phyloP scores from a whole-genome alignment of 2,113 vertebrate species.

The Pelvicachromis taeniatus region DNA sequence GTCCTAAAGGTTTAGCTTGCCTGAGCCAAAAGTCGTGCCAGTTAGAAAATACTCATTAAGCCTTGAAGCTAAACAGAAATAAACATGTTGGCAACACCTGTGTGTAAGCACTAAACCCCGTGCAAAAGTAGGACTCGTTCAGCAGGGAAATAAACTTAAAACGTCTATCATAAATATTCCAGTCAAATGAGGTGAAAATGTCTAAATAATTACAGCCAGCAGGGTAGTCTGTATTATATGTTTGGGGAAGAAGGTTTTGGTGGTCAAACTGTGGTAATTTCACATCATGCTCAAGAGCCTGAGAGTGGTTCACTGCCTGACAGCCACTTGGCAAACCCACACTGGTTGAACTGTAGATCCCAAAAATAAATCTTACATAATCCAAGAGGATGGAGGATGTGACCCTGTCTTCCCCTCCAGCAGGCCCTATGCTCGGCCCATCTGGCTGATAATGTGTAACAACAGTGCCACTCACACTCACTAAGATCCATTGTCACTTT shows the following conservation, averaged over 20 bases:
- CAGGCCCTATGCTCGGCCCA: conserved; percentile 50
- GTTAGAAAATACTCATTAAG: neutral
- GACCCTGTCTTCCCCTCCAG: conserved; percentile 57
- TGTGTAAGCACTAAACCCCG: conserved; percentile 10
- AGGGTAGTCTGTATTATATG: neutral
- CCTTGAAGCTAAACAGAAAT: neutral
- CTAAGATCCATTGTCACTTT: conserved; percentile 10
- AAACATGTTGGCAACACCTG: conserved; percentile 38
- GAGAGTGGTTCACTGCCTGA: conserved; percentile 35
- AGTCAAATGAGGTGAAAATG: conserved; percentile 1
- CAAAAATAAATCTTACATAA: conserved; percentile 69
- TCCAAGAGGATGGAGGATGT: conserved; percentile 47
- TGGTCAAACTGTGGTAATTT: conserved; percentile 31
- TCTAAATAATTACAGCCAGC: neutral
- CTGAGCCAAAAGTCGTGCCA: conserved; percentile 15
- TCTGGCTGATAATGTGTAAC: conserved; percentile 51
- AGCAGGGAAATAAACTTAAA: neutral
- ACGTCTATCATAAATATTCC: neutral
- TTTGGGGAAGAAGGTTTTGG: neutral
- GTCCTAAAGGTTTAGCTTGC: conserved; percentile 11
- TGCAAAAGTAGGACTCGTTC: conserved; percentile 24
- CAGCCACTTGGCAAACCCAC: conserved; percentile 43
- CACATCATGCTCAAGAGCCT: conserved; percentile 16
- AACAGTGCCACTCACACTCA: conserved; percentile 9
- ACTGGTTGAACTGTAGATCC: conserved; percentile 53